These are phyloP conservation scores for Heliangelus exortis DNA, from an alignment of 2,797 vertebrate genomes.

Conservation along the genomic window DNA sequence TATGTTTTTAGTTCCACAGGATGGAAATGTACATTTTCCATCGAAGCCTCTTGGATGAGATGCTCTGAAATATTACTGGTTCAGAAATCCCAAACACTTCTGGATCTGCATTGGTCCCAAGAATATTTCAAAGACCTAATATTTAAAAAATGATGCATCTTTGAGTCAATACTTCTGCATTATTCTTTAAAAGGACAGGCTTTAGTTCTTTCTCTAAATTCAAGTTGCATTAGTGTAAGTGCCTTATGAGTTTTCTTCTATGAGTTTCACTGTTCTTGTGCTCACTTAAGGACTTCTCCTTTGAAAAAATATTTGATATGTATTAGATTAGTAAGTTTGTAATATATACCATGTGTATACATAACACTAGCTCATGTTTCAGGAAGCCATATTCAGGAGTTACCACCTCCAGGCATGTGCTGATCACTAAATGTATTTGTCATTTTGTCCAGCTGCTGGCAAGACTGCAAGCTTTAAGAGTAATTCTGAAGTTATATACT, in stretches of 20 bases:
- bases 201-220: neutral
- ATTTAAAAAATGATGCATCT: neutral
- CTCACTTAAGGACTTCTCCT: neutral
- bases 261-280: neutral
- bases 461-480: neutral
- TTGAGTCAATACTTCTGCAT: neutral
- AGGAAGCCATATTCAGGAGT: neutral
- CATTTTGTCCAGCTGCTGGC: slow-evolving; percentile 1
- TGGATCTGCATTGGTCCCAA: neutral
- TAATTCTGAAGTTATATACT: slow-evolving; percentile 10
- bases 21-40: neutral
- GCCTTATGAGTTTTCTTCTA: neutral
- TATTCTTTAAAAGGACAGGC: neutral
- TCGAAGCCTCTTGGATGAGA: neutral
- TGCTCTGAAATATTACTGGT: neutral
- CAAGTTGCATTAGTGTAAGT: neutral
- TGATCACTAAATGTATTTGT: neutral
- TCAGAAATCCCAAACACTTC: neutral
- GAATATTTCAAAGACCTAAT: neutral
- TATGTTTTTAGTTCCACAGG: neutral
- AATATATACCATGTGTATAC: neutral
- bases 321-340: neutral
- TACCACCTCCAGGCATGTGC: neutral
- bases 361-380: neutral
- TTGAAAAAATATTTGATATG: neutral